phyloP scores from a whole-genome alignment of 2,113 vertebrate species.

The Ramphastos sulfuratus region DNA sequence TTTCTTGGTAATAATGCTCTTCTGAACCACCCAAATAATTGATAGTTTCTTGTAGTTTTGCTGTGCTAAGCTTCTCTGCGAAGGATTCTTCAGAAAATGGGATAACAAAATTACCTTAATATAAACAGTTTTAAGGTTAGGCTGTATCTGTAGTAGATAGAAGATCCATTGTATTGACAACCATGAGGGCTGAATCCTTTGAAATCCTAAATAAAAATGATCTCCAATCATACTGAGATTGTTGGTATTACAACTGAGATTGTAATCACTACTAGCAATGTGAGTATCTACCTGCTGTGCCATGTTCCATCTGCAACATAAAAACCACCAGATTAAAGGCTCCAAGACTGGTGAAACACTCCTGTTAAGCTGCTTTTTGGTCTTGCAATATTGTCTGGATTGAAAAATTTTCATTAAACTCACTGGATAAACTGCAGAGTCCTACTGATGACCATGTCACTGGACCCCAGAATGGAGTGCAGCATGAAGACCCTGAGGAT shows the following conservation, averaged over 20 bases:
- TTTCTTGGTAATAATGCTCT: slow-evolving; percentile 31
- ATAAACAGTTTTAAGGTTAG: neutral
- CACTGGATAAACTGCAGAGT: neutral
- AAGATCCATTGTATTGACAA: neutral
- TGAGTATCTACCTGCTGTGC: neutral
- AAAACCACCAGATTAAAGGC: neutral
- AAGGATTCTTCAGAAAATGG: slow-evolving; percentile 29
- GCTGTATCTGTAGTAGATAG: neutral
- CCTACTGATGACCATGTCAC: neutral
- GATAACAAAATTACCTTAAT: neutral
- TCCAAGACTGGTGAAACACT: neutral
- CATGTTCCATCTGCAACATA: neutral
- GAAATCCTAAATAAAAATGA: neutral
- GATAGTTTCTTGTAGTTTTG: slow-evolving; percentile 10
- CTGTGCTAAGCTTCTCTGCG: slow-evolving; percentile 2
- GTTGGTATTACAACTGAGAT: neutral
- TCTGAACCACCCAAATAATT: slow-evolving; percentile 27
- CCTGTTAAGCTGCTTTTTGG: neutral
- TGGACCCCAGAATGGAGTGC: neutral
- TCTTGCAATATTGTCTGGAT: neutral
- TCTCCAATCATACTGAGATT: neutral
- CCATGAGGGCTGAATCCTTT: neutral
- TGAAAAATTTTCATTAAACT: neutral
- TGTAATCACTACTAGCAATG: neutral
- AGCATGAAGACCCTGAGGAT: neutral